These are phyloP conservation scores for Pammene aurita DNA, from an alignment of 2,888 invertebrate species.

Conservation along the genomic window DNA sequence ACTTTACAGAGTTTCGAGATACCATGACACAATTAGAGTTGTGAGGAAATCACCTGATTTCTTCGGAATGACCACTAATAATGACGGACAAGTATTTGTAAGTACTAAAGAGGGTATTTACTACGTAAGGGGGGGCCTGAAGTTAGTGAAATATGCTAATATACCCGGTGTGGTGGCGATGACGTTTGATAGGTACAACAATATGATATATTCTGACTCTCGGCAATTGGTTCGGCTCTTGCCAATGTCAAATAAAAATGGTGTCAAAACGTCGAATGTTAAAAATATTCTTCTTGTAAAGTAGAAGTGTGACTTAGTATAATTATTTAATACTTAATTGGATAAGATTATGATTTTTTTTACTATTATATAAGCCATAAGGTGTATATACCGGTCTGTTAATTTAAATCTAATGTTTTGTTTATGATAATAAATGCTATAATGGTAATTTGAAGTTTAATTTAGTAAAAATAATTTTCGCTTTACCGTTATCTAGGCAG, in stretches of 20 bases:
- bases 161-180: constrained; percentile 12
- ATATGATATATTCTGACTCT: constrained; percentile 20
- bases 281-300: constrained; percentile 18
- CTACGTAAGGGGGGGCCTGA: constrained; percentile 9
- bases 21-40: constrained; percentile 4
- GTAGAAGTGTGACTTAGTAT: neutral
- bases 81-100: constrained; percentile 18
- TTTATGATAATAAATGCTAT: no score
- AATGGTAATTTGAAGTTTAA: no score
- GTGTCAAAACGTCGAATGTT: constrained; percentile 6
- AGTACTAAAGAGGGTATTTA: constrained; percentile 12
- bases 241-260: constrained; percentile 25
- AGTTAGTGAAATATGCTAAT: constrained; percentile 1
- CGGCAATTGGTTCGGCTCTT: constrained; percentile 9
- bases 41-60: neutral
- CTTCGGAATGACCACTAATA: constrained; percentile 11
- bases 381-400: no score
- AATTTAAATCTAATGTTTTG: no score
- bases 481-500: no score
- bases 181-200: constrained; percentile 13
- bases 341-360: no score
- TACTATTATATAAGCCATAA: no score
- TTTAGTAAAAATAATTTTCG: no score
- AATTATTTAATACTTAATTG: neutral
- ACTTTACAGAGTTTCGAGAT: constrained; percentile 14